Evolutionary conservation across 1,140 invertebrate genomes (phyloP), one percentile per base, ranked within the genome.

Genomic region (Euschistus heros): DNA sequence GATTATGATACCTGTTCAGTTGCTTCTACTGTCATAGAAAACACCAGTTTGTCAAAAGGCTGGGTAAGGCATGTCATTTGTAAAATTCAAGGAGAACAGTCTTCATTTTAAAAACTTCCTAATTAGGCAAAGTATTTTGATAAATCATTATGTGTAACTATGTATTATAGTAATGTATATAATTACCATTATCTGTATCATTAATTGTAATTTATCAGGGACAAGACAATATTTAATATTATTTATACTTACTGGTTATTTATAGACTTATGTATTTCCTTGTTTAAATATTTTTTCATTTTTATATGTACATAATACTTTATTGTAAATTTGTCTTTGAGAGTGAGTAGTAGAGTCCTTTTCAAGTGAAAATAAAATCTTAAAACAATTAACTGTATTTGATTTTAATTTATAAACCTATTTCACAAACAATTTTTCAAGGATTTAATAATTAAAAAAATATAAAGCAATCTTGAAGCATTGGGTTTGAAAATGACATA

Each of bases 11-110:
- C 75, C 0, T 75, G 74, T 69, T 77, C 76, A 7, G 74, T 76
- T 15, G 77, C 76, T 14, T 77, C 76, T 0, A 76, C 76, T 47
- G 75, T 76, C 8, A 74, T 77, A 61, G 77, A 78, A 69, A 62
- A 64, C 8, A 63, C 67, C 17, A 71, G 69, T 57, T 17, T 24
- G 15, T 69, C 72, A 13, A 76, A 76, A 72, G 78, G 78, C 13
- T 80, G 78, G 78, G 78, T 80, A 6, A 76, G 75, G 65, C 77
- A 80, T 69, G 75, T 80, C 18, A 76, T 80, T 37, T 76, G 76
- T 4, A 79, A 77, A 70, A 70, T 80, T 15, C 76, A 80, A 72
- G 75, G 73, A 13, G 59, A 61, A 17, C 54, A 57, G 22, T 57
- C 33, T 37, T 37, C 54, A 57, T 57, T 57, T 26, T 57, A 18